phyloP scores from a whole-genome alignment of 2,797 vertebrate genomes.

The Coilia nasus region DNA sequence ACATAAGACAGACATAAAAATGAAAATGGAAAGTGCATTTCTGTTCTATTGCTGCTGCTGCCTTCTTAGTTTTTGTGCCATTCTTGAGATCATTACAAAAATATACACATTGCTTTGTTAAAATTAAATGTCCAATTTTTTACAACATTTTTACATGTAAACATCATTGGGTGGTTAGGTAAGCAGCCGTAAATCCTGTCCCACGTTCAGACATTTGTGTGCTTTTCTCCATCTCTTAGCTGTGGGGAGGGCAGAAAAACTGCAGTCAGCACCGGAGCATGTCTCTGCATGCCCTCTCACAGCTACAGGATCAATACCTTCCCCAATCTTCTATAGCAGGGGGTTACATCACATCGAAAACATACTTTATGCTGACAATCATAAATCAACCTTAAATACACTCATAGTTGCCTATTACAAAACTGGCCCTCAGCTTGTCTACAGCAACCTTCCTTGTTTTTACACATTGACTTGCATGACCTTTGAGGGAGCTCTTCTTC shows the following conservation, averaged over 20 bases:
- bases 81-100: constrained; percentile 44
- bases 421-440: neutral
- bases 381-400: neutral
- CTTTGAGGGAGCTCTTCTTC: neutral
- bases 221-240: constrained; percentile 79
- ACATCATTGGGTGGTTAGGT: constrained; percentile 54
- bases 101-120: constrained; percentile 57
- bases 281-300: neutral
- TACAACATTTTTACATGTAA: constrained; percentile 66
- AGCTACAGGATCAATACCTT: neutral
- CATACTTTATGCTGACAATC: neutral
- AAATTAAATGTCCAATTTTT: neutral
- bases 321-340: neutral
- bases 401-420: neutral
- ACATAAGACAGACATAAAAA: constrained; percentile 52
- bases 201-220: constrained; percentile 67
- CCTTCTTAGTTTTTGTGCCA: neutral
- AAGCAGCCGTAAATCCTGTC: neutral
- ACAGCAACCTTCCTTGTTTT: neutral
- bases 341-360: neutral
- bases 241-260: constrained; percentile 64
- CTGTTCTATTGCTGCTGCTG: neutral
- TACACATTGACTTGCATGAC: neutral
- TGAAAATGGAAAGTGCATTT: constrained; percentile 69
- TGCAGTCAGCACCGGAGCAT: constrained; percentile 28